Evolutionary conservation across 2,113 vertebrate genomes (phyloP).

Genomic region (Catharus fuscescens): DNA sequence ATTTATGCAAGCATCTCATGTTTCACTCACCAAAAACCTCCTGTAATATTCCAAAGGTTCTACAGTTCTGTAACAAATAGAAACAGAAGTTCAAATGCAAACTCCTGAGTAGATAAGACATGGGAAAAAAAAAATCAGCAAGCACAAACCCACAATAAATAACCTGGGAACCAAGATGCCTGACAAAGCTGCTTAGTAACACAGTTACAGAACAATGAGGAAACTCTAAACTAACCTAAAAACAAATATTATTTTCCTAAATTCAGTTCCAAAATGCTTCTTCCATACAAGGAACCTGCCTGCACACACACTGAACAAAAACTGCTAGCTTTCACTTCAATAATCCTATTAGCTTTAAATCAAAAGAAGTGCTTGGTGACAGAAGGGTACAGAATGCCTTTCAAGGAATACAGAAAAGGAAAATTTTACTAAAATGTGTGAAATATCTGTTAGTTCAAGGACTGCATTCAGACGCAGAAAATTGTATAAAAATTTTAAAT

Average conservation of each 20-base stretch:
- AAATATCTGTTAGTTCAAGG: neutral
- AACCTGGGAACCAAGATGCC: neutral
- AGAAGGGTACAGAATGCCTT: neutral
- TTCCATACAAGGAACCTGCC: neutral
- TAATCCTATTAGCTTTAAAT: neutral
- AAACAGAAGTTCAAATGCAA: neutral
- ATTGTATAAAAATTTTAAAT: neutral
- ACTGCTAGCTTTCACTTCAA: neutral
- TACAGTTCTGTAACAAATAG: conserved; percentile 82
- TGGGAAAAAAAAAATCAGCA: neutral
- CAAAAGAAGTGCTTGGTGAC: neutral
- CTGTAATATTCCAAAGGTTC: conserved; percentile 95
- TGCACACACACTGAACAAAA: neutral
- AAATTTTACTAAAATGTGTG: neutral
- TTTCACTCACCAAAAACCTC: conserved; percentile 90
- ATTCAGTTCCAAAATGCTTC: neutral
- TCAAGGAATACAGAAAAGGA: neutral
- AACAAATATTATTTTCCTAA: neutral
- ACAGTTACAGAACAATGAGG: neutral
- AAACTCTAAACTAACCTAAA: neutral
- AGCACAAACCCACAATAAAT: neutral
- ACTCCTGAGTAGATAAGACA: neutral
- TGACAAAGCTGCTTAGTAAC: neutral
- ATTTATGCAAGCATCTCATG: neutral
- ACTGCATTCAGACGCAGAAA: neutral